Base-by-base conservation (phyloP, 2,797 vertebrate species). In the Sphenodon punctatus region DNA sequence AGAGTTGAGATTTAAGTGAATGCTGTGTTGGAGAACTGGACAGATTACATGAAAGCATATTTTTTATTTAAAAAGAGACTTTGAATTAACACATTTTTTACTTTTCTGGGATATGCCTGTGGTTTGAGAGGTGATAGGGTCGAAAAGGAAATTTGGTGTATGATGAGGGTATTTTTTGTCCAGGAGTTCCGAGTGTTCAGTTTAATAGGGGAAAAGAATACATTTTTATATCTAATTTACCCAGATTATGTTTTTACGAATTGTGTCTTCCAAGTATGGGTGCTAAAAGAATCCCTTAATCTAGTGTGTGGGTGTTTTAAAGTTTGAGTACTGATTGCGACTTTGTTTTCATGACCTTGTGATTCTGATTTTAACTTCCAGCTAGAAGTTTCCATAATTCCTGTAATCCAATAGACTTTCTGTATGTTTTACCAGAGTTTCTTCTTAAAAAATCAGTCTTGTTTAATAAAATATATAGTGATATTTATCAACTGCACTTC, bases 271-370 rank as follows among this genome's bases (percentile, higher is more conserved):
- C 0, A 70, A 67, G 78, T 41, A 22, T 27, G 34, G 45, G 12
- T 49, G 19, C 72, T 77, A 59, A 27, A 16, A 72, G 90, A 82
- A 86, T 91, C 74, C 75, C 61, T 43, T 67, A 48, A 55, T 86
- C 70, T 80, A 86, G 38, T 72, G 78, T 67, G 88, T 91, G 90
- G 85, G 86, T 86, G 91, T 89, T 63, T 77, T 84, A 19, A 87
- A 84, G 75, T 85, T 86, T 87, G 88, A 93, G 88, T 91, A 92
- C 87, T 82, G 84, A 58, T 89, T 87, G 80, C 85, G 84, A 91
- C 84, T 92, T 87, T 92, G 88, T 88, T 93, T 87, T 91, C 89
- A 89, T 94, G 91, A 94, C 93, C 93, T 94, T 93, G 91, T 88
- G 86, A 74, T 87, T 92, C 86, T 74, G 79, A 88, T 94, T 65